These are phyloP conservation scores for Arrhopalites spinosus DNA, from an alignment of 2,888 invertebrate species.

Conservation along the genomic window DNA sequence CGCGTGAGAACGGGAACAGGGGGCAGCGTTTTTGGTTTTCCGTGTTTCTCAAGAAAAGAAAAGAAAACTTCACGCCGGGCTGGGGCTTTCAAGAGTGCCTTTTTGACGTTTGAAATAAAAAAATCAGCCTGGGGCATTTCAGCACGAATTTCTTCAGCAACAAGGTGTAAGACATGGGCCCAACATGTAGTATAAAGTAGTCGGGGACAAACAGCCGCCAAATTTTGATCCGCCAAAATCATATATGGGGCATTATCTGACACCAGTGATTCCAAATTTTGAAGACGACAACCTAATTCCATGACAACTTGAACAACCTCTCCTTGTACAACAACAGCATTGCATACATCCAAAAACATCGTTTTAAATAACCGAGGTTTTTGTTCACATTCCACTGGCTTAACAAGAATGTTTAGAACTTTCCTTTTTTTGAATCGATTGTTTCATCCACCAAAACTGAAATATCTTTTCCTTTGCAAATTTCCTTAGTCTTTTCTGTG, in stretches of 20 bases:
- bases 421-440: neutral
- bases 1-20: slow-evolving; percentile 7
- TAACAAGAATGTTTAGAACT: slow-evolving; percentile 4
- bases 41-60: no score
- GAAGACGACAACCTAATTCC: no score
- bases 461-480: neutral
- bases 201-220: neutral
- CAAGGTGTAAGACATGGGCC: slow-evolving; percentile 6
- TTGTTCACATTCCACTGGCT: neutral
- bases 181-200: neutral
- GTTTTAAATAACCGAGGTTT: neutral
- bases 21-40: neutral
- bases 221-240: neutral
- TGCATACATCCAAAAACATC: neutral
- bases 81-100: neutral
- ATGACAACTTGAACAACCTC: neutral
- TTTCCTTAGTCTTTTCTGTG: neutral
- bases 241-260: slow-evolving; percentile 8
- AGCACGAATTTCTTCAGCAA: neutral
- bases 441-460: neutral
- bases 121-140: neutral
- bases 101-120: neutral
- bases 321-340: neutral
- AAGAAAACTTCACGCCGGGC: neutral
- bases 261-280: neutral